These are phyloP conservation scores for Saxidomus purpurata DNA, from an alignment of 1,140 invertebrate genomes.

Conservation along the genomic window DNA sequence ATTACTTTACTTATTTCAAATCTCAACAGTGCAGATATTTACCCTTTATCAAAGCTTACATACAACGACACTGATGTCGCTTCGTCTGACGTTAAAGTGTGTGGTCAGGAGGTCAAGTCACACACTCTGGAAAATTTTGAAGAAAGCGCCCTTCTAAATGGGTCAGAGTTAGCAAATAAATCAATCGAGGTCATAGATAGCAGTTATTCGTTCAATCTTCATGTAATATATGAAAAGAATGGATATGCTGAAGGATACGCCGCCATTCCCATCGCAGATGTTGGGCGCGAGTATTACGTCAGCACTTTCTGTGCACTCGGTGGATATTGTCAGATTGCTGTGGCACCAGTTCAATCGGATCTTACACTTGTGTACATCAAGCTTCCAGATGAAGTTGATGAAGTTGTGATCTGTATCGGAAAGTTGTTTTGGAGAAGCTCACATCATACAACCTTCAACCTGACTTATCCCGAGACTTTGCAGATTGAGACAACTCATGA, in stretches of 20 bases:
- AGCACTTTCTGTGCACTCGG: slow-evolving; percentile 37
- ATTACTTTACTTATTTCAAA: background rate
- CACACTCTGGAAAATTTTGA: background rate
- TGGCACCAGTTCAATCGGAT: background rate
- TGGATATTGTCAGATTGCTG: slow-evolving; percentile 29
- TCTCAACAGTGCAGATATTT: background rate
- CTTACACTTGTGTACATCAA: slow-evolving; percentile 13
- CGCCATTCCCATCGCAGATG: background rate
- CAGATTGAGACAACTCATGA: slow-evolving; percentile 38
- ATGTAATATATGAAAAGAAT: background rate
- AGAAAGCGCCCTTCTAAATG: background rate
- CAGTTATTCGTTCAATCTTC: background rate
- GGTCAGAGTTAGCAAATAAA: slow-evolving; percentile 17
- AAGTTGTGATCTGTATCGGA: slow-evolving; percentile 43
- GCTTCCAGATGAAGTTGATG: slow-evolving; percentile 12
- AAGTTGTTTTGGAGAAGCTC: background rate
- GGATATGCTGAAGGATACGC: slow-evolving; percentile 13
- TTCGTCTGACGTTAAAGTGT: background rate
- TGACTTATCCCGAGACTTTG: slow-evolving; percentile 19
- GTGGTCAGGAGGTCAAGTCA: background rate
- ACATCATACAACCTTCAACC: background rate
- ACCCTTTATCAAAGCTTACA: background rate
- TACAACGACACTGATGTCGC: background rate
- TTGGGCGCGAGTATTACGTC: slow-evolving; percentile 38
- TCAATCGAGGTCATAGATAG: background rate